Evolutionary conservation across 2,888 invertebrate species (phyloP).

Genomic region (Synergus japonicus): DNA sequence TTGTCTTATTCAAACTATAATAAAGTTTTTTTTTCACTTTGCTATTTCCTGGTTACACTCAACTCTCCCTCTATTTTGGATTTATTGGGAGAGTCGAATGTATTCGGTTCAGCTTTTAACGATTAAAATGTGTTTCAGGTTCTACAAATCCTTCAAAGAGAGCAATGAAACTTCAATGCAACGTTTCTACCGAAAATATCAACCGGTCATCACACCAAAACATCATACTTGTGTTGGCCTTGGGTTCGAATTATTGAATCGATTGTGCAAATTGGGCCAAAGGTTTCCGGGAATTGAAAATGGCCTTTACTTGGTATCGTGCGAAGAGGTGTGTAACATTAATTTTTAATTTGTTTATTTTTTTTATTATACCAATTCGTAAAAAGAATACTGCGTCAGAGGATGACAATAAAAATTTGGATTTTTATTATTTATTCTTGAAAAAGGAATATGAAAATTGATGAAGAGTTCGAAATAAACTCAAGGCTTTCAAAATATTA

Average conservation of each 20-base stretch:
- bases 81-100: background rate
- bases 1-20: background rate
- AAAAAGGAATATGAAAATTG: too few relatives aligned
- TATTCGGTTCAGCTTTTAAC: slow-evolving; percentile 5
- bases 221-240: slow-evolving; percentile 94
- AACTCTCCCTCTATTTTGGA: too few relatives aligned
- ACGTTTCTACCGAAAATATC: slow-evolving; percentile 87
- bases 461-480: too few relatives aligned
- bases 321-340: slow-evolving; percentile 85
- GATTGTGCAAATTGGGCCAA: slow-evolving; percentile 81
- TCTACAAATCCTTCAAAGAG: slow-evolving; percentile 80
- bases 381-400: too few relatives aligned
- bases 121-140: slow-evolving; percentile 79
- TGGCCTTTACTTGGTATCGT: slow-evolving; percentile 87
- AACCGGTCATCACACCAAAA: slow-evolving; percentile 86
- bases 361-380: background rate
- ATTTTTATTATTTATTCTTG: too few relatives aligned
- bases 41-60: background rate
- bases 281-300: slow-evolving; percentile 84
- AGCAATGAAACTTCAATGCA: slow-evolving; percentile 83
- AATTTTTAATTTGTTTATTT: too few relatives aligned
- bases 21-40: background rate
- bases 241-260: slow-evolving; percentile 87
- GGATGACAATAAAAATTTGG: too few relatives aligned
- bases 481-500: too few relatives aligned